Percentiles rank a stretch among this genome's conserved stretches.
phyloP scores from a whole-genome alignment of 2,113 vertebrate species.

The Hucho hucho region DNA sequence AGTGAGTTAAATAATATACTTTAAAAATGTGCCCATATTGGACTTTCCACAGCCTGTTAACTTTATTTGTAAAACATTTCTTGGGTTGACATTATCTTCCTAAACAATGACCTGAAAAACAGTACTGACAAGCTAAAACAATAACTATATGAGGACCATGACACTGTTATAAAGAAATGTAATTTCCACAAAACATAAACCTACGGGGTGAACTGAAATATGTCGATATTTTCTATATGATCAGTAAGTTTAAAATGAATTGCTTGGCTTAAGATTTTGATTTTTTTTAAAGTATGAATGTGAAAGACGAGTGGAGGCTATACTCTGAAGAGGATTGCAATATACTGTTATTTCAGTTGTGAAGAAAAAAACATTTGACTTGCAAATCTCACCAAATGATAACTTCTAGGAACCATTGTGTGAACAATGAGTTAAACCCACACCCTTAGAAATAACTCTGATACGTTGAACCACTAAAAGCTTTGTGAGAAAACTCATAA shows the following conservation, averaged over 20 bases:
- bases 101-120: slow-evolving; percentile 33
- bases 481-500: no score
- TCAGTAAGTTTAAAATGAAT: slow-evolving; percentile 6
- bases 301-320: not conserved
- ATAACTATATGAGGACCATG: slow-evolving; percentile 31
- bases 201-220: not conserved
- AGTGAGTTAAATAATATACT: not conserved
- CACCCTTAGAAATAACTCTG: no score
- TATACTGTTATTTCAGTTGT: no score
- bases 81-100: slow-evolving; percentile 33
- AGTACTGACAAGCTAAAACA: slow-evolving; percentile 39
- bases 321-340: not conserved
- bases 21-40: slow-evolving; percentile 34
- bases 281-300: not conserved
- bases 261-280: not conserved
- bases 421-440: no score
- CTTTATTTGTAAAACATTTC: slow-evolving; percentile 40
- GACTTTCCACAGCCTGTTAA: slow-evolving; percentile 46
- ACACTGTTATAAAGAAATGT: slow-evolving; percentile 30
- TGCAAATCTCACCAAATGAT: no score
- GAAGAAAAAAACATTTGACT: no score
- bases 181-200: slow-evolving; percentile 24
- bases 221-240: slow-evolving; percentile 7
- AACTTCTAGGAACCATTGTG: no score
- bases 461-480: no score